A percentile compares a stretch with the other conserved stretches of the same genome.
Conservation (phyloP, 2,888 invertebrate species). For the Silvanus unidentatus region DNA sequence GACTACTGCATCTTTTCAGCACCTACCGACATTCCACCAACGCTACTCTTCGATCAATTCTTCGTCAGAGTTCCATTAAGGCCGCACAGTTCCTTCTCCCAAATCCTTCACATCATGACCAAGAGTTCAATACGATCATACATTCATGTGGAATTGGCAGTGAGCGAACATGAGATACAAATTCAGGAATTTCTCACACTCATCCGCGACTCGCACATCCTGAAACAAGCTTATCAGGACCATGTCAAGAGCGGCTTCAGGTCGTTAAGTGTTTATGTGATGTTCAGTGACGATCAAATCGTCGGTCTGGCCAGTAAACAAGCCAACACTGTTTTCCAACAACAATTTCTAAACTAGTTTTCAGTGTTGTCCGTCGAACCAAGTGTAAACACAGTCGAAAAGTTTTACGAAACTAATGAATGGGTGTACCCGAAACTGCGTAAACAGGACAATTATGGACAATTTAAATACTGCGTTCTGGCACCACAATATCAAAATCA, state of each 20-base stretch:
- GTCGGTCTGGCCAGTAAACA: conserved; percentile 33
- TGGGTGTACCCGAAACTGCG: conserved; percentile 37
- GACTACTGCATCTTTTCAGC: conserved; percentile 60
- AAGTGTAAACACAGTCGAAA: conserved; percentile 37
- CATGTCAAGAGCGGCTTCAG: background rate
- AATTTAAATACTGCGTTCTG: conserved; percentile 48
- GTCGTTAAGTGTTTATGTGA: conserved; percentile 20
- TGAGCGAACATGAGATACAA: background rate
- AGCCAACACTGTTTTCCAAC: too few relatives aligned
- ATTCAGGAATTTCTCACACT: background rate
- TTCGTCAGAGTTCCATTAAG: conserved; percentile 36
- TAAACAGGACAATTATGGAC: conserved; percentile 39
- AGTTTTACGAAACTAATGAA: conserved; percentile 43
- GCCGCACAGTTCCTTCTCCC: conserved; percentile 39
- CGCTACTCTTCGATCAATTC: conserved; percentile 12
- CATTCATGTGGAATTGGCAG: conserved; percentile 18
- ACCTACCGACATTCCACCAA: conserved; percentile 39
- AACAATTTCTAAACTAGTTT: conserved; percentile 6
- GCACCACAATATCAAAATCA: conserved; percentile 57
- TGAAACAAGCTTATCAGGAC: background rate
- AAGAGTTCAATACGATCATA: conserved; percentile 26
- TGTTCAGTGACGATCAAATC: conserved; percentile 27
- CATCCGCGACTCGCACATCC: background rate
- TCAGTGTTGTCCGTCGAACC: conserved; percentile 34
- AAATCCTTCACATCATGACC: conserved; percentile 46